Conservation (phyloP, 2,888 invertebrate genomes). For the Archips crataeganus region DNA sequence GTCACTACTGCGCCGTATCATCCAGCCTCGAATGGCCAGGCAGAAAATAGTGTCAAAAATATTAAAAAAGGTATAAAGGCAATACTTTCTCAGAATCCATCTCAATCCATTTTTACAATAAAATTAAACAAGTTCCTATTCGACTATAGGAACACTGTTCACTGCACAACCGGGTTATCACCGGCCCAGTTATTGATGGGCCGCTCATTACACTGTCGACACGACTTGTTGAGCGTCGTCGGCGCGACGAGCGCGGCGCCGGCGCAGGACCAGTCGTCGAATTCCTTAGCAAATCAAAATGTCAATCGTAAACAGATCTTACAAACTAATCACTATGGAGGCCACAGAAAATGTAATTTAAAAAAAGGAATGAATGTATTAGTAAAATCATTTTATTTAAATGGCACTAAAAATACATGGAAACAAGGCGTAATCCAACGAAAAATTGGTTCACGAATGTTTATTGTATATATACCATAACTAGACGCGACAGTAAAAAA, state of each 20-base stretch:
- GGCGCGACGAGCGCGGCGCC: not conserved
- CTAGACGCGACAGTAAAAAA: constrained; percentile 29
- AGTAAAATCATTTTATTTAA: constrained; percentile 33
- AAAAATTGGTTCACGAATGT: constrained; percentile 25
- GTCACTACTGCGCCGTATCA: constrained; percentile 29
- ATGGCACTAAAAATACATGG: constrained; percentile 34
- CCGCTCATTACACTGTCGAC: constrained; percentile 36
- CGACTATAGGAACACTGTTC: constrained; percentile 41
- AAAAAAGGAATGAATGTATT: constrained; percentile 33
- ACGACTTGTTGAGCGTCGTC: constrained; percentile 32
- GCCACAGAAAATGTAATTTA: constrained; percentile 23
- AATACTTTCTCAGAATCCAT: constrained; percentile 16
- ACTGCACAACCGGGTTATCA: constrained; percentile 41
- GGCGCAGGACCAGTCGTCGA: not conserved
- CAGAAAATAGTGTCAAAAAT: constrained; percentile 44
- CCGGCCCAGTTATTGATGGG: constrained; percentile 43
- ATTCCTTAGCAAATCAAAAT: constrained; percentile 12
- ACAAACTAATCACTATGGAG: constrained; percentile 34
- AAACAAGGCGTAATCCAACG: constrained; percentile 16
- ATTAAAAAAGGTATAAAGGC: constrained; percentile 44
- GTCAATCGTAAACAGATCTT: constrained; percentile 36
- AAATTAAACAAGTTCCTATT: constrained; percentile 43
- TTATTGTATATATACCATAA: constrained; percentile 13
- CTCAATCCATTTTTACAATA: not conserved
- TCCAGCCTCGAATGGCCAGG: constrained; percentile 39